A percentile compares a stretch with the other conserved stretches of the same genome.
Evolutionary conservation across 2,113 vertebrate genomes (phyloP).

Genomic region (Urocolius indicus): DNA sequence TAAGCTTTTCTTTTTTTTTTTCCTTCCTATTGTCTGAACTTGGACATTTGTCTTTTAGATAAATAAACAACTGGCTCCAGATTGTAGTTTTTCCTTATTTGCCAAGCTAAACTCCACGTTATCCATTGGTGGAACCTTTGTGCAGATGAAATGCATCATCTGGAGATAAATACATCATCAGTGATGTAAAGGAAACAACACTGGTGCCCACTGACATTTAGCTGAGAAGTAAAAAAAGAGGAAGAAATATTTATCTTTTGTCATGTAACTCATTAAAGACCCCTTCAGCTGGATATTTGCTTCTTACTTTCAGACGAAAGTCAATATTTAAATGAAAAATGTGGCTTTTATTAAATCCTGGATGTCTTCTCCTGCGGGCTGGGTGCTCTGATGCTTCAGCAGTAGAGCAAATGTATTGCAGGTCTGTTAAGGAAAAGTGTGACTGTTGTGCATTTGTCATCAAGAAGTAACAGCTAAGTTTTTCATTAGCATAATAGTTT

Average conservation of each 20-base stretch:
- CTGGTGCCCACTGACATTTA: neutral
- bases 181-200: neutral
- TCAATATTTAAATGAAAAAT: neutral
- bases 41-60: neutral
- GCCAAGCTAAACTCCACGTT: neutral
- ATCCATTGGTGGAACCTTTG: neutral
- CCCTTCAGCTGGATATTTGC: neutral
- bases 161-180: neutral
- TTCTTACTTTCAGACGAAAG: neutral
- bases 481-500: slow-evolving; percentile 13
- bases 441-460: neutral
- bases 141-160: neutral
- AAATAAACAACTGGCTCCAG: neutral
- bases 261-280: neutral
- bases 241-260: neutral
- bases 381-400: neutral
- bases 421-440: neutral
- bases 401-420: neutral
- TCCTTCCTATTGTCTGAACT: neutral
- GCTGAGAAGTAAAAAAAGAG: neutral
- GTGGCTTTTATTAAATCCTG: neutral
- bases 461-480: neutral
- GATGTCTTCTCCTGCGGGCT: neutral
- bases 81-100: neutral
- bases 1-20: neutral